Evolutionary conservation across 1,140 invertebrate species (phyloP).

Genomic region (Zophobas morio): DNA sequence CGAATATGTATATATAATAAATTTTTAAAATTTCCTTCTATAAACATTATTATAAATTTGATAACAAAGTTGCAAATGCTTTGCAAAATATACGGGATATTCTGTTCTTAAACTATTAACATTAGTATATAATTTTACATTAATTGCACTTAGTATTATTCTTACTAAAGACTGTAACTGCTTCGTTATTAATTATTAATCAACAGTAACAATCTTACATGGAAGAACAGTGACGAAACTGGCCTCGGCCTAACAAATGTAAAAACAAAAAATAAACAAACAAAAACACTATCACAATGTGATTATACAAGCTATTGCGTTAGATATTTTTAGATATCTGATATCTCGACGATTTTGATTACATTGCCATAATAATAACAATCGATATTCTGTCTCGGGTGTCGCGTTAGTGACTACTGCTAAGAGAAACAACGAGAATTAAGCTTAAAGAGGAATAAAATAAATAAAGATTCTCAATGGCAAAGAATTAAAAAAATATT

Average conservation of each 20-base stretch:
- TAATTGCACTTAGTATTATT: slow-evolving; percentile 63
- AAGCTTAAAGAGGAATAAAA: slow-evolving; percentile 37
- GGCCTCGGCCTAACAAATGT: slow-evolving; percentile 63
- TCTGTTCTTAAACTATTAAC: slow-evolving; percentile 56
- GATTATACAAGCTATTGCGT: slow-evolving; percentile 53
- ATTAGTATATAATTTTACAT: slow-evolving; percentile 62
- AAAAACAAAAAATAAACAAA: slow-evolving; percentile 63
- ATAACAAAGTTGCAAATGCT: slow-evolving; percentile 56
- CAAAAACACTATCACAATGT: slow-evolving; percentile 63
- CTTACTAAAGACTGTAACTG: slow-evolving; percentile 55
- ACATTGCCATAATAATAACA: slow-evolving; percentile 29
- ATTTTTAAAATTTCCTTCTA: slow-evolving; percentile 35
- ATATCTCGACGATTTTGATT: slow-evolving; percentile 46
- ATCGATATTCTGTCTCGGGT: slow-evolving; percentile 1
- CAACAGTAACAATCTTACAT: slow-evolving; percentile 57
- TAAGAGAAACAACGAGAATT: slow-evolving; percentile 13
- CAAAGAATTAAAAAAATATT: slow-evolving; percentile 58
- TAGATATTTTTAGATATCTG: slow-evolving; percentile 51
- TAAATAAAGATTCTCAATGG: slow-evolving; percentile 59
- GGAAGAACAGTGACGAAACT: slow-evolving; percentile 65
- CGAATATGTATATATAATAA: background rate
- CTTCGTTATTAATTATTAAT: slow-evolving; percentile 41
- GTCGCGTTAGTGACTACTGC: slow-evolving; percentile 19
- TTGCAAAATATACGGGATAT: slow-evolving; percentile 49
- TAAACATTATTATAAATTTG: slow-evolving; percentile 43